Percentiles rank a stretch among this genome's conserved stretches.
phyloP scores from a whole-genome alignment of 1,140 invertebrate species.

The Heliconius hewitsoni region DNA sequence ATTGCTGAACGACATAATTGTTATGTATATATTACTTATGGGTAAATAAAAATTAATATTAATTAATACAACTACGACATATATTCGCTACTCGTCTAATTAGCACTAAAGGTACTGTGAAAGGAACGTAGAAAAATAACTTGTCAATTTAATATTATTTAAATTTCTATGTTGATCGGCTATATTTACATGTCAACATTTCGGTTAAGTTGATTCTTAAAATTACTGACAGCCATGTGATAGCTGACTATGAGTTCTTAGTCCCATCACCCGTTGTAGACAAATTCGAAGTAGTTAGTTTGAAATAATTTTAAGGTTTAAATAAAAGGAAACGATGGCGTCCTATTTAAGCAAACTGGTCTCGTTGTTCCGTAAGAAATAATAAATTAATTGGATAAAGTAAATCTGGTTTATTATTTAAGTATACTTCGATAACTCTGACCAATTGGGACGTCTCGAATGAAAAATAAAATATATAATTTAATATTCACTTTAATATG shows the following conservation, averaged over 20 bases:
- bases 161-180: constrained; percentile 77
- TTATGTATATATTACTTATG: constrained; percentile 37
- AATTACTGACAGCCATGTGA: constrained; percentile 81
- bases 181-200: constrained; percentile 81
- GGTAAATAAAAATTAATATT: constrained; percentile 54
- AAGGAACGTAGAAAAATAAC: constrained; percentile 80
- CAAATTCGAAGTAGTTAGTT: constrained; percentile 45
- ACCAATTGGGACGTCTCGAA: background rate
- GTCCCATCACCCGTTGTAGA: constrained; percentile 70
- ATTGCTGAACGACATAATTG: constrained; percentile 60
- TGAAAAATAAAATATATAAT: background rate
- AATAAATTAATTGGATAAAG: background rate
- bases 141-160: constrained; percentile 78
- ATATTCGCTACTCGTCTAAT: constrained; percentile 59
- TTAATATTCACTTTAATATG: background rate
- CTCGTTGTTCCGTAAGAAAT: background rate
- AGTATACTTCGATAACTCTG: background rate
- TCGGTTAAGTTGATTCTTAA: constrained; percentile 77
- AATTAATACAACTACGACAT: constrained; percentile 50
- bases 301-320: background rate
- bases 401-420: background rate
- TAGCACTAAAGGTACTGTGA: constrained; percentile 73
- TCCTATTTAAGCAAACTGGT: background rate
- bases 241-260: constrained; percentile 78
- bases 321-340: background rate